phyloP scores from a whole-genome alignment of 53 echinoderm and acorn worm species.

The Zoroaster sp. region DNA sequence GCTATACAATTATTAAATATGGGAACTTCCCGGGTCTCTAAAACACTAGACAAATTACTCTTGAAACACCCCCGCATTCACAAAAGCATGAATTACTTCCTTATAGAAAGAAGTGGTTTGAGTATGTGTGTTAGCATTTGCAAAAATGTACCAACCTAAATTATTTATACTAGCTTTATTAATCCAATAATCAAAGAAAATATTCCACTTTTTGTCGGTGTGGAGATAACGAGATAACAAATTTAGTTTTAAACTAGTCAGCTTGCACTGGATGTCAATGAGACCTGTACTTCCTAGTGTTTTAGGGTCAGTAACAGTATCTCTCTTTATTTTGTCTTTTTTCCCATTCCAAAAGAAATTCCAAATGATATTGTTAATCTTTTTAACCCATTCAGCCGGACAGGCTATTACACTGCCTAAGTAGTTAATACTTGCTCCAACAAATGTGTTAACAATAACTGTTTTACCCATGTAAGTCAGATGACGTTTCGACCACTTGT shows the following conservation, averaged over 20 bases:
- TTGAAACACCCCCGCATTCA: not conserved
- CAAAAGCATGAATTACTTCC: not conserved
- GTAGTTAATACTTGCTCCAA: not conserved
- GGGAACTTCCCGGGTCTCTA: not conserved
- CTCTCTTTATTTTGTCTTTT: not conserved
- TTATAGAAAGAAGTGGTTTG: not conserved
- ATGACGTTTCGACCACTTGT: not conserved
- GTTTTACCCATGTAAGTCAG: not conserved
- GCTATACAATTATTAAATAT: too few relatives aligned
- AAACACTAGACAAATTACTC: not conserved
- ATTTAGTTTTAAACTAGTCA: not conserved
- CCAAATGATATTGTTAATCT: not conserved
- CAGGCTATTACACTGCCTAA: not conserved
- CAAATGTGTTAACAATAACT: not conserved
- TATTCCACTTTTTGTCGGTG: not conserved
- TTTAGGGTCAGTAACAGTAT: not conserved
- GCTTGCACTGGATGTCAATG: not conserved
- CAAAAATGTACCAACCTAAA: constrained; percentile 11
- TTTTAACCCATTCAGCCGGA: not conserved
- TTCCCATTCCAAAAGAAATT: constrained; percentile 6
- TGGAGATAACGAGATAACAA: not conserved
- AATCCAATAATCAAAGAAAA: constrained; percentile 3
- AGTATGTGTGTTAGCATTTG: not conserved
- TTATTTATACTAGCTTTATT: not conserved
- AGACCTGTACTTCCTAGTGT: not conserved